A percentile compares a stretch with the other conserved stretches of the same genome.
phyloP scores from a whole-genome alignment of 2,113 vertebrate species.

The Trematocara unimaculatum region DNA sequence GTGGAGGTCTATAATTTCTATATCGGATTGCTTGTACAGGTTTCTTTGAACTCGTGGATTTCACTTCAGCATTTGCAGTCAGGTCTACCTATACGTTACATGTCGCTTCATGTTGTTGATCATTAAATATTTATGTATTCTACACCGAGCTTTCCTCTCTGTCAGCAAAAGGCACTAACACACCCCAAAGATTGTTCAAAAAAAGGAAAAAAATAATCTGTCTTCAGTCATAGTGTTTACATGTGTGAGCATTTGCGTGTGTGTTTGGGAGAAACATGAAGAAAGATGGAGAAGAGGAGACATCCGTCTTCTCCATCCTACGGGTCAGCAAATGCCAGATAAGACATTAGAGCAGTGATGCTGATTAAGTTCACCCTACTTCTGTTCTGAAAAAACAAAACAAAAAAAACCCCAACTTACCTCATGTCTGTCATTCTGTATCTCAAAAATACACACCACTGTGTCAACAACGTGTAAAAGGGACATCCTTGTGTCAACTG shows the following conservation, averaged over 20 bases:
- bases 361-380: not conserved
- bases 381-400: not conserved
- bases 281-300: not conserved
- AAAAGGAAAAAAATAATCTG: not conserved
- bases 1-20: not conserved
- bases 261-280: not conserved
- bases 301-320: not conserved
- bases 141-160: not conserved
- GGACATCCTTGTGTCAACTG: not conserved
- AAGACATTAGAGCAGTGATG: not conserved
- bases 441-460: not conserved
- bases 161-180: not conserved
- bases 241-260: not conserved
- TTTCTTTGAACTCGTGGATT: not conserved
- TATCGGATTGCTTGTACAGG: not conserved
- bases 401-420: not conserved
- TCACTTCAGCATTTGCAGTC: not conserved
- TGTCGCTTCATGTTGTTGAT: not conserved
- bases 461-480: not conserved
- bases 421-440: not conserved
- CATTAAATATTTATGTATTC: constrained; percentile 17
- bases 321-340: not conserved
- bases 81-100: not conserved
- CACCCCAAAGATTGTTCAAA: not conserved
- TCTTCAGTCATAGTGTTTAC: not conserved